Evolutionary conservation across 2,797 vertebrate species (phyloP).

Genomic region (Crax fasciolata): DNA sequence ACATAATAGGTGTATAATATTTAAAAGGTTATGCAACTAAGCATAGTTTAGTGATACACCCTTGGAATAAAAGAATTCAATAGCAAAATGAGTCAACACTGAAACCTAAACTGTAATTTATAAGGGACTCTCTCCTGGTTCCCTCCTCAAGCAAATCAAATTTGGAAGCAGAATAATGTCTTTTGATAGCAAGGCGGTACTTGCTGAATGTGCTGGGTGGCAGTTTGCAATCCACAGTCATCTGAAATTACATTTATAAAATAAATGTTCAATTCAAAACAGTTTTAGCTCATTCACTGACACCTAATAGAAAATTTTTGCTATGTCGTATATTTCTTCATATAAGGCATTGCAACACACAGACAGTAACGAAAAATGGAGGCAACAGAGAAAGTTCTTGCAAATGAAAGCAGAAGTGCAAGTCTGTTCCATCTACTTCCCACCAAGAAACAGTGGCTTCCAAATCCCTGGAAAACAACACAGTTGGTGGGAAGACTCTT

Average conservation of each 20-base stretch:
- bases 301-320: slow-evolving; percentile 21
- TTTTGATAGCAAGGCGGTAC: slow-evolving; percentile 8
- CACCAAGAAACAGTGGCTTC: not conserved
- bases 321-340: slow-evolving; percentile 14
- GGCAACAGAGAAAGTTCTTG: not conserved
- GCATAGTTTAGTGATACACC: slow-evolving; percentile 30
- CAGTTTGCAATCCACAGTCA: slow-evolving; percentile 33
- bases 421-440: not conserved
- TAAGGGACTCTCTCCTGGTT: slow-evolving; percentile 5
- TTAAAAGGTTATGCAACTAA: slow-evolving; percentile 17
- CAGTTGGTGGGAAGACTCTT: not conserved
- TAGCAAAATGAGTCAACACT: slow-evolving; percentile 47
- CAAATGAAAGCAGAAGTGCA: not conserved
- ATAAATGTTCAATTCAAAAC: slow-evolving; percentile 44
- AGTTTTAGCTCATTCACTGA: slow-evolving; percentile 14
- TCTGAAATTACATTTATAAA: slow-evolving; percentile 66
- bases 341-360: not conserved
- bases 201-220: slow-evolving; percentile 13
- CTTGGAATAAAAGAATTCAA: slow-evolving; percentile 51
- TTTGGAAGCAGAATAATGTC: slow-evolving; percentile 34
- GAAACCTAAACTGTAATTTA: slow-evolving; percentile 31
- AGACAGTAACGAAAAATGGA: not conserved
- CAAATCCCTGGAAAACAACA: not conserved
- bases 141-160: slow-evolving; percentile 50
- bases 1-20: not conserved